Base-by-base conservation (phyloP, 2,113 vertebrate genomes). In the Marmota monax region DNA sequence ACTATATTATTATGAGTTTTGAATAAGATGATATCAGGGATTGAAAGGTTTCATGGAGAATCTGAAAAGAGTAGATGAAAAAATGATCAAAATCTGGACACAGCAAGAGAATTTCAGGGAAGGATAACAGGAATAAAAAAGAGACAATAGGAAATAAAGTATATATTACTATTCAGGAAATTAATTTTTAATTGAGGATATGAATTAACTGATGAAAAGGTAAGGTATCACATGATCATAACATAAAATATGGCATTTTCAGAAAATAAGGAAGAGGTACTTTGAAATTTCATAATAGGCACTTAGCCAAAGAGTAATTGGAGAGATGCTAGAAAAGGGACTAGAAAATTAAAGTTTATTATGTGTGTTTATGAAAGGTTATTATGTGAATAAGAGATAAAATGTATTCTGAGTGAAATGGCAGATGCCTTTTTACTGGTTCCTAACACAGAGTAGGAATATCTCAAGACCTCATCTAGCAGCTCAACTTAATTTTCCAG, bases 211-310 rank as follows among this genome's bases (percentile, higher is more conserved):
- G 22, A 93, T 76, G 53, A 89, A 97, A 80, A 80, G 37, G 58
- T 92, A 51, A 84, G 56, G 20, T 93, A 65, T 95, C 17, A 76
- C 20, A 82, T 85, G 17, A 7, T 25, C 92, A 9, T 94, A 84
- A 85, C 32, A 37, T 90, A 78, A 83, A 95, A 67, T 51, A 69
- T 90, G 63, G 90, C 63, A 61, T 73, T 90, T 96, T 95, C 95
- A 67, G 63, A 96, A 80, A 94, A 82, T 77, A 94, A 92, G 45
- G 74, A 51, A 61, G 61, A 92, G 7, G 7, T 84, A 17, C 18
- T 93, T 97, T 97, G 92, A 89, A 72, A 84, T 93, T 92, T 93
- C 72, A 92, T 76, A 69, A 84, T 29, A 90, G 13, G 58, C 65
- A 76, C n/a, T 95, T 95, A 94, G 56, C n/a, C 29, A 90, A 79